These are phyloP conservation scores for Chlorodrepanis virens DNA, from an alignment of 2,113 vertebrate genomes.

Conservation along the genomic window DNA sequence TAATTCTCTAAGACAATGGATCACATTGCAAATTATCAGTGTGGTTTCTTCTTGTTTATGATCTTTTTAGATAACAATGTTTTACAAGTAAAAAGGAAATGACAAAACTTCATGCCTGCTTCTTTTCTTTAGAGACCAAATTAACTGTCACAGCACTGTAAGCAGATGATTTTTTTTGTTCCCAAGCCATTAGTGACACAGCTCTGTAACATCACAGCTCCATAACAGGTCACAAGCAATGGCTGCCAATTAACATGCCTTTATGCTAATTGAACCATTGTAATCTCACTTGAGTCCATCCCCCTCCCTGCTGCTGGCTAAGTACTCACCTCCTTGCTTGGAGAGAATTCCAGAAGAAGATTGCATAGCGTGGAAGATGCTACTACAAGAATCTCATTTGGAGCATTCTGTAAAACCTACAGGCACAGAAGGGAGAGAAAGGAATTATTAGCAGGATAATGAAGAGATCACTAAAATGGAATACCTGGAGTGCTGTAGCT, in stretches of 20 bases:
- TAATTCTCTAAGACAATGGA: neutral
- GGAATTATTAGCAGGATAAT: neutral
- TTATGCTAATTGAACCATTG: neutral
- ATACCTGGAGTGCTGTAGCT: neutral
- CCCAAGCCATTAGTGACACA: neutral
- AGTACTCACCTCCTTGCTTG: slow-evolving; percentile 94
- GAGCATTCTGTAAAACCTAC: slow-evolving; percentile 96
- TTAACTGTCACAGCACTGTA: neutral
- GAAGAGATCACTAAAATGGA: neutral
- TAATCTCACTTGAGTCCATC: neutral
- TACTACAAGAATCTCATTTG: slow-evolving; percentile 96
- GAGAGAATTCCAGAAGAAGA: slow-evolving; percentile 96
- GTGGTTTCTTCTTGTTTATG: neutral
- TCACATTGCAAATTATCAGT: neutral
- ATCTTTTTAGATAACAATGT: neutral
- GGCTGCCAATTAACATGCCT: neutral
- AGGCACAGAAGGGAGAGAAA: neutral
- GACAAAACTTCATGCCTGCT: neutral
- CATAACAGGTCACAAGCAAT: neutral
- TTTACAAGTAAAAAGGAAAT: neutral
- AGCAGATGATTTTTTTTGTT: neutral
- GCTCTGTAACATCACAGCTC: neutral
- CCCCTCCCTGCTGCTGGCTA: neutral
- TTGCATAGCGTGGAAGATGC: slow-evolving; percentile 99
- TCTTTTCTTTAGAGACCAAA: neutral